Conservation (phyloP, 2,113 vertebrate genomes). For the Ameiurus melas region DNA sequence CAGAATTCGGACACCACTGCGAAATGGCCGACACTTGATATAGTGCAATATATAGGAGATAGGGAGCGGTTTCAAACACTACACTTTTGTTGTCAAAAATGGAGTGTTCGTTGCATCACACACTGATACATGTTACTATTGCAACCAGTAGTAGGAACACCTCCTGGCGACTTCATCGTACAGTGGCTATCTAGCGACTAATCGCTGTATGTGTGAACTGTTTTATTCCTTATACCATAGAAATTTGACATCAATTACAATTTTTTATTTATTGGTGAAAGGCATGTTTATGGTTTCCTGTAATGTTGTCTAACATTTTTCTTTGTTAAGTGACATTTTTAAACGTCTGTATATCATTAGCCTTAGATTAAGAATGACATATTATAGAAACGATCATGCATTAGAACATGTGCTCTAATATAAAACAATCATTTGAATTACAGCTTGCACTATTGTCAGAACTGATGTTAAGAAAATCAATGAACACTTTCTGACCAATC, state of each 20-base stretch:
- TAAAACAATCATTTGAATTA: neutral
- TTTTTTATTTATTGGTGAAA: neutral
- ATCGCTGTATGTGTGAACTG: neutral
- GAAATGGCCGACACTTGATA: too few relatives aligned
- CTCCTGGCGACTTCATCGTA: too few relatives aligned
- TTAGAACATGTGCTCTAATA: neutral
- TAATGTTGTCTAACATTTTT: neutral
- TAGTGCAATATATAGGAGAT: too few relatives aligned
- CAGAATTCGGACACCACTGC: too few relatives aligned
- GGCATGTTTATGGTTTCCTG: neutral
- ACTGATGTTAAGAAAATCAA: neutral
- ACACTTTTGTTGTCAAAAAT: too few relatives aligned
- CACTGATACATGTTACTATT: too few relatives aligned
- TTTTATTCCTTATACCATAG: neutral
- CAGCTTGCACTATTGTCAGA: neutral
- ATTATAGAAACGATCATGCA: neutral
- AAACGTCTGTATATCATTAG: neutral
- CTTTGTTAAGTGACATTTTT: neutral
- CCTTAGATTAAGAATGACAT: neutral
- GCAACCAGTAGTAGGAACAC: too few relatives aligned
- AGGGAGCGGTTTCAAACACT: too few relatives aligned
- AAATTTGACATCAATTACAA: neutral
- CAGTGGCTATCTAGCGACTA: too few relatives aligned
- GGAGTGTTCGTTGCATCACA: too few relatives aligned
- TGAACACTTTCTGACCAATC: neutral